Conservation (phyloP, 2,797 vertebrate species). For the Falco novaeseelandiae region DNA sequence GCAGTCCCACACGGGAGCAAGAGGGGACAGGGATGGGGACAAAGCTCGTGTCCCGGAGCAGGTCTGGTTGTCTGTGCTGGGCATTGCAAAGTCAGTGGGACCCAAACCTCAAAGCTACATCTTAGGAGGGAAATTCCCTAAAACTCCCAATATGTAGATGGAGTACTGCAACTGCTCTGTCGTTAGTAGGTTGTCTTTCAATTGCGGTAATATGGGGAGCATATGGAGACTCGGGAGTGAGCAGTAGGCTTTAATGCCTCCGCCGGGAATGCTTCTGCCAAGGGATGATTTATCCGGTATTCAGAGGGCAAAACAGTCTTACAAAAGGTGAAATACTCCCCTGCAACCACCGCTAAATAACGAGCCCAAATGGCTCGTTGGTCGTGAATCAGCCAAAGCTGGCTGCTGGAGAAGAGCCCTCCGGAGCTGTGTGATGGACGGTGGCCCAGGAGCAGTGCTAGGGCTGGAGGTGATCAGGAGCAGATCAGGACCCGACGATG, state of each 20-base stretch:
- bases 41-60: background rate
- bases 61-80: background rate
- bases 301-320: background rate
- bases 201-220: background rate
- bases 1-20: background rate
- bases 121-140: background rate
- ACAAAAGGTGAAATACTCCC: background rate
- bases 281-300: too few relatives aligned
- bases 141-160: background rate
- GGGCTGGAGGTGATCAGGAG: background rate
- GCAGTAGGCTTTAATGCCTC: rapidly evolving
- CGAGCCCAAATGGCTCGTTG: rapidly evolving
- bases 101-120: background rate
- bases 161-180: background rate
- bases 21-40: background rate
- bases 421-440: background rate
- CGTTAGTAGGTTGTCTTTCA: background rate
- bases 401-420: too few relatives aligned
- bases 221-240: background rate
- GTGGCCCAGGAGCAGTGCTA: background rate
- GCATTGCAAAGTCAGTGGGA: background rate
- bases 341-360: background rate
- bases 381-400: background rate
- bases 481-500: rapidly evolving
- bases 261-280: background rate